Evolutionary conservation across 1,140 invertebrate genomes (phyloP).

Genomic region (Orchesella cincta): DNA sequence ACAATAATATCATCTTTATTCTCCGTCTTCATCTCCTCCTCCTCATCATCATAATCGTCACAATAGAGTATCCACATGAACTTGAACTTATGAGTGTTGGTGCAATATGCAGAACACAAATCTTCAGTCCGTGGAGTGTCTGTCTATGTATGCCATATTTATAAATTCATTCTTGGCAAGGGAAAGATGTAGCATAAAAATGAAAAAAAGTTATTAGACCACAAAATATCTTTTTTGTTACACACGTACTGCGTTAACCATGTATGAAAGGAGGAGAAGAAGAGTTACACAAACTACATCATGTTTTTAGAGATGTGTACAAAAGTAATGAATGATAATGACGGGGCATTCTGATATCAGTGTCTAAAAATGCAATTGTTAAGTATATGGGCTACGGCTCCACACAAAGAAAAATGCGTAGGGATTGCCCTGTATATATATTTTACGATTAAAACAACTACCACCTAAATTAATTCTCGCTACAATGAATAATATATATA

Average conservation of each 20-base stretch:
- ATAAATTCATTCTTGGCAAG: background rate
- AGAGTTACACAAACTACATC: too few species aligned
- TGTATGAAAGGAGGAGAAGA: too few species aligned
- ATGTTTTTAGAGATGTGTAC: background rate
- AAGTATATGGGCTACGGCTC: too few species aligned
- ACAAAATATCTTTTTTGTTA: slow-evolving; percentile 18
- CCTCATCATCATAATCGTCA: background rate
- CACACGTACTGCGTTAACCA: too few species aligned
- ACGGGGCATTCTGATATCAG: too few species aligned
- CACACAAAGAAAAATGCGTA: too few species aligned
- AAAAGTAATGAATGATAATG: background rate
- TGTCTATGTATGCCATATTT: background rate
- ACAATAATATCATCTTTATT: background rate
- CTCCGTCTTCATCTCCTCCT: background rate
- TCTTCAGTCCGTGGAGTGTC: background rate
- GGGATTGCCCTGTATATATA: background rate
- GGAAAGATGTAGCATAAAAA: background rate
- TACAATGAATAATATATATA: background rate
- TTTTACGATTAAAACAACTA: slow-evolving; percentile 28
- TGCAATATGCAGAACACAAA: slow-evolving; percentile 17
- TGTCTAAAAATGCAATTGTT: too few species aligned
- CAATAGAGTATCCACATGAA: too few species aligned
- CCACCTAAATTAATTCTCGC: slow-evolving; percentile 12
- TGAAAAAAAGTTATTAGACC: slow-evolving; percentile 25
- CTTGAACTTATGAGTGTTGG: background rate